These are phyloP conservation scores for Hiodon alosoides DNA, from an alignment of 2,113 vertebrate species.

Conservation along the genomic window DNA sequence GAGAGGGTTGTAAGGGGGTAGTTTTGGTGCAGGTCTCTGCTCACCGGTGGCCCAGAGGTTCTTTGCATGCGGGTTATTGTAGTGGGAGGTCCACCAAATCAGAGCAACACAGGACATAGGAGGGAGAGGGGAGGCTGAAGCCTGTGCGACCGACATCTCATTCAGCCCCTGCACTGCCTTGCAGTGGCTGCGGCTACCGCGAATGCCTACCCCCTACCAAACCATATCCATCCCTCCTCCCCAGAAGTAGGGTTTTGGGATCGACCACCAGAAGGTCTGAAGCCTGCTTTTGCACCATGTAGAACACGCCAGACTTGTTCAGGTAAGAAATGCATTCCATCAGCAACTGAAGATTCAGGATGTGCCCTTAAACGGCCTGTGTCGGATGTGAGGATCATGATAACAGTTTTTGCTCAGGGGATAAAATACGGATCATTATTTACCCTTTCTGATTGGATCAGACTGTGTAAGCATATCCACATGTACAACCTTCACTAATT, in stretches of 20 bases:
- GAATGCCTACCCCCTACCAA: neutral
- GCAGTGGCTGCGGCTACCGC: neutral
- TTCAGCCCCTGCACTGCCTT: slow-evolving; percentile 18
- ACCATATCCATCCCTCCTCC: neutral
- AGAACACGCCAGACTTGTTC: neutral
- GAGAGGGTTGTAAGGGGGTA: slow-evolving; percentile 56
- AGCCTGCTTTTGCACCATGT: neutral
- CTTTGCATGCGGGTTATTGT: slow-evolving; percentile 66
- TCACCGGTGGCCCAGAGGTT: slow-evolving; percentile 31
- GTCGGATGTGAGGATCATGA: too few species aligned
- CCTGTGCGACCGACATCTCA: slow-evolving; percentile 42
- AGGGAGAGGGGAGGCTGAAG: slow-evolving; percentile 46
- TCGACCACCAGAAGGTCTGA: neutral
- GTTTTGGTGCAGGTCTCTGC: slow-evolving; percentile 30
- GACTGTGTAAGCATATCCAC: too few species aligned
- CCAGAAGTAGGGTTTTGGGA: neutral
- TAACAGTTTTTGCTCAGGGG: too few species aligned
- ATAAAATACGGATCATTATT: too few species aligned
- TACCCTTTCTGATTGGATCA: too few species aligned
- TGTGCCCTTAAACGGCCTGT: too few species aligned
- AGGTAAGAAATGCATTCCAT: neutral
- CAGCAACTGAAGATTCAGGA: too few species aligned
- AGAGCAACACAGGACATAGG: slow-evolving; percentile 30
- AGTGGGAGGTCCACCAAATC: slow-evolving; percentile 34
- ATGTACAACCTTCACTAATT: too few species aligned